Evolutionary conservation across 1,140 invertebrate genomes (phyloP), one percentile per base, ranked within the genome.

Genomic region (Sycobia sp.): DNA sequence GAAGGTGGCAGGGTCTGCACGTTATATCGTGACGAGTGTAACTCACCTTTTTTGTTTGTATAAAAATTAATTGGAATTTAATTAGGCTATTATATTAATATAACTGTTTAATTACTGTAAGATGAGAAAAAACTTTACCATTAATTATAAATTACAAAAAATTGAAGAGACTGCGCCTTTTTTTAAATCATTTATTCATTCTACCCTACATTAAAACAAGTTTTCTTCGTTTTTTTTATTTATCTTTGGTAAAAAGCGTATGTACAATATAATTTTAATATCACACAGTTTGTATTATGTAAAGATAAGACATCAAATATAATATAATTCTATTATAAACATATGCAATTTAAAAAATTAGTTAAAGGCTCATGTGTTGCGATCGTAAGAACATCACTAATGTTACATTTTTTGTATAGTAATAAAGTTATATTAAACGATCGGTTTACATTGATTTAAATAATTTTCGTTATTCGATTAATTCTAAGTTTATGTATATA

Each of bases 111-210:
- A 77, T 74, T 75, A 76, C 71, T 77, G 73, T 77, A 76, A 76
- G 74, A 74, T 71, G 70, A 76, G 67, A 69, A 74, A 73, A 76
- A 74, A 77, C 67, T 75, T 75, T 76, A 76, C 70, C 72, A 76
- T 76, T 77, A 75, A 76, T 75, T 76, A 76, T 76, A 76, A 75
- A 76, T 76, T 75, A 71, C 73, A 73, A 75, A 76, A 74, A 76
- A 74, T 36, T 55, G 32, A 62, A 43, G 34, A 49, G 34, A 50
- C 23, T 62, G 51, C 51, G 23, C 44, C 22, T 56, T 62, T 54
- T 51, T 27, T 53, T 54, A 39, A 25, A 29, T 22, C n/a, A 56
- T 62, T 56, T 49, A n/a, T n/a, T n/a, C n/a, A 25, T 47, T 39
- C 34, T 16, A 22, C 13, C 39, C 50, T 47, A 44, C n/a, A n/a